Conservation (phyloP, 2,797 vertebrate species). For the Chaenodraco wilsoni region DNA sequence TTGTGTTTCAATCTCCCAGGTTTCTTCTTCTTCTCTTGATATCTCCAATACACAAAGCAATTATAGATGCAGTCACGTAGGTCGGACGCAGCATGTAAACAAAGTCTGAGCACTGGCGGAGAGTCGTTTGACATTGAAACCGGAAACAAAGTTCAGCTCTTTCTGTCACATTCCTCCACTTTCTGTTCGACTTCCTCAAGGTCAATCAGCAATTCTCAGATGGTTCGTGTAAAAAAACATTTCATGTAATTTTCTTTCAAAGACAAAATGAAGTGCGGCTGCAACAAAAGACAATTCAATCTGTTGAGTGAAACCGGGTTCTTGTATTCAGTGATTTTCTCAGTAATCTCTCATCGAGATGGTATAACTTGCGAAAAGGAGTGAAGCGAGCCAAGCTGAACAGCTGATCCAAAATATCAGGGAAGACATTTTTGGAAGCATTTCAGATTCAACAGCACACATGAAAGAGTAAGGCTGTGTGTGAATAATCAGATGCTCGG, state of each 20-base stretch:
- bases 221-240: constrained; percentile 22
- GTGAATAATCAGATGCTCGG: too few species aligned
- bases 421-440: background rate
- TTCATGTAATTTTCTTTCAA: background rate
- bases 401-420: background rate
- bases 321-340: constrained; percentile 18
- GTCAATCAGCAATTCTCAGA: constrained; percentile 26
- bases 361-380: background rate
- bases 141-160: constrained; percentile 26
- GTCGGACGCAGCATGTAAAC: constrained; percentile 37
- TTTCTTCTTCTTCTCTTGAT: constrained; percentile 56
- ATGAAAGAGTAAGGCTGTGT: background rate
- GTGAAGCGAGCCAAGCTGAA: background rate
- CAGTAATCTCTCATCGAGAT: background rate
- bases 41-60: constrained; percentile 61
- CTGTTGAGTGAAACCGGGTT: constrained; percentile 7
- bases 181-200: constrained; percentile 28
- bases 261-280: constrained; percentile 3
- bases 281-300: background rate
- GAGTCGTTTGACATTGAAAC: constrained; percentile 52
- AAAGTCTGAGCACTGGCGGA: constrained; percentile 23
- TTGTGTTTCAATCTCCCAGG: constrained; percentile 51
- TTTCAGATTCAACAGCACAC: background rate
- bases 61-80: constrained; percentile 55
- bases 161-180: constrained; percentile 34